phyloP scores from a whole-genome alignment of 2,888 invertebrate species.

The Pegoplata infirma region DNA sequence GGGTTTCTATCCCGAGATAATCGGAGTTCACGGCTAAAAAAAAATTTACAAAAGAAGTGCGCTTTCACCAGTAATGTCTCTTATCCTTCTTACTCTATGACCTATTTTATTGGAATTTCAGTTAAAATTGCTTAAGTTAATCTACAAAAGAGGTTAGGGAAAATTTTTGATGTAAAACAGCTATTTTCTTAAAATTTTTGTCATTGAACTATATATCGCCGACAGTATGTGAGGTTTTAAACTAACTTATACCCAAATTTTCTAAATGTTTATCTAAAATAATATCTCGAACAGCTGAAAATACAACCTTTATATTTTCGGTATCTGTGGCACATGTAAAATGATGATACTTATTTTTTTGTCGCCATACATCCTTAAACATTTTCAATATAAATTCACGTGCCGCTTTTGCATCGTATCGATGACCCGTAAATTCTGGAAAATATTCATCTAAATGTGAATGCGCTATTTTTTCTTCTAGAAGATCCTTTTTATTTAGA shows the following conservation, averaged over 20 bases:
- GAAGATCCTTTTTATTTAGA: constrained; percentile 85
- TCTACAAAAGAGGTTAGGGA: no score
- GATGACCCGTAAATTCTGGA: constrained; percentile 82
- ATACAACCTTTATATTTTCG: constrained; percentile 45
- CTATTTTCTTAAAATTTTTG: no score
- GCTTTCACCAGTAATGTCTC: no score
- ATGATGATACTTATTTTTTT: constrained; percentile 29
- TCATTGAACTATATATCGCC: no score
- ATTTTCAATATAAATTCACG: constrained; percentile 32
- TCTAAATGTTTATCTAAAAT: constrained; percentile 39
- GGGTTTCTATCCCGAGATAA: no score
- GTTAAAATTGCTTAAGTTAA: no score
- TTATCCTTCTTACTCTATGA: no score
- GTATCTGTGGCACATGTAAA: constrained; percentile 58
- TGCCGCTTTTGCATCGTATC: constrained; percentile 17
- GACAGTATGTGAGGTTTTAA: no score
- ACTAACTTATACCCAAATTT: constrained; percentile 33
- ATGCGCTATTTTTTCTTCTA: constrained; percentile 95
- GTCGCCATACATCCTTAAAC: constrained; percentile 21
- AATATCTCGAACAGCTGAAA: constrained; percentile 40
- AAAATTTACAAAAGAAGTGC: no score
- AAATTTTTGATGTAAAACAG: no score
- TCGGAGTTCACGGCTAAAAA: no score
- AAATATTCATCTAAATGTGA: constrained; percentile 99
- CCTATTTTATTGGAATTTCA: no score